phyloP scores from a whole-genome alignment of 2,113 vertebrate genomes.

The Morone saxatilis region DNA sequence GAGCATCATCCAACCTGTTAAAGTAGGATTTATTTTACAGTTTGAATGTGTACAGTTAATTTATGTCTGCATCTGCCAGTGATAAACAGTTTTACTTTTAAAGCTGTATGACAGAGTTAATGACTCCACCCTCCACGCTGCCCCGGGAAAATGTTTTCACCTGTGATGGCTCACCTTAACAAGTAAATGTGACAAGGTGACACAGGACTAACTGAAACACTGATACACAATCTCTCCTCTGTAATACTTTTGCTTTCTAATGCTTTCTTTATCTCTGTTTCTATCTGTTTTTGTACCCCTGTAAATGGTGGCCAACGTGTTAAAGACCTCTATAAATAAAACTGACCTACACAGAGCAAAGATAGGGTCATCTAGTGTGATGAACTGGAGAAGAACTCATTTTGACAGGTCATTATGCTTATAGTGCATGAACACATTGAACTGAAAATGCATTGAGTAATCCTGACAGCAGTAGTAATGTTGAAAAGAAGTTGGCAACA shows the following conservation, averaged over 20 bases:
- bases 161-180: slow-evolving; percentile 7
- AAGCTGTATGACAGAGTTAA: background rate
- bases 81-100: background rate
- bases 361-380: slow-evolving; percentile 5
- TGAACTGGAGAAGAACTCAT: background rate
- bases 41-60: too few species aligned
- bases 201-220: slow-evolving; percentile 33
- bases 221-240: background rate
- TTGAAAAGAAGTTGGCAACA: background rate
- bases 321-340: slow-evolving; percentile 21
- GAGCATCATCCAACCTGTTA: too few species aligned
- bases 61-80: too few species aligned
- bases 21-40: too few species aligned
- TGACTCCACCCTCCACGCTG: background rate
- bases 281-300: background rate
- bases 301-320: background rate
- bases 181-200: slow-evolving; percentile 48
- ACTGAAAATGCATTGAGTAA: slow-evolving; percentile 16
- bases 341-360: slow-evolving; percentile 13
- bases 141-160: slow-evolving; percentile 5
- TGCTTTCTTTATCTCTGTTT: slow-evolving; percentile 10
- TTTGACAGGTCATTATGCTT: slow-evolving; percentile 16
- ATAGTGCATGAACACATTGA: slow-evolving; percentile 10
- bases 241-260: background rate
- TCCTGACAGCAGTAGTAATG: background rate